Evolutionary conservation across 2,797 vertebrate species (phyloP).

Genomic region (Coendou prehensilis): DNA sequence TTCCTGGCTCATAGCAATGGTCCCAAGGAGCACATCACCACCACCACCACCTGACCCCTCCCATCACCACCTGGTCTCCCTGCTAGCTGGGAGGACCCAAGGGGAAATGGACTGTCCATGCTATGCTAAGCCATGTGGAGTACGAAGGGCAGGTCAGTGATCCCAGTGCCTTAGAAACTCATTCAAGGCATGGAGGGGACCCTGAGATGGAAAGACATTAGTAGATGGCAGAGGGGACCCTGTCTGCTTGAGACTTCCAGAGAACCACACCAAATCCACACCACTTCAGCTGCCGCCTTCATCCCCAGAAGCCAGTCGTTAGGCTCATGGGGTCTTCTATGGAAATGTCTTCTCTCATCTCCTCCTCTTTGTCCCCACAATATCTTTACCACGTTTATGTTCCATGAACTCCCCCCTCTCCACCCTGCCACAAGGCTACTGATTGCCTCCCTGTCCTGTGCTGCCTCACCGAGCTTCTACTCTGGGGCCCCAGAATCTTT

Average conservation of each 20-base stretch:
- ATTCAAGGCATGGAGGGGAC: not conserved
- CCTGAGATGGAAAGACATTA: not conserved
- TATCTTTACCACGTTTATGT: not conserved
- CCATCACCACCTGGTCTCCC: not conserved
- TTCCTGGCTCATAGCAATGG: too few species aligned
- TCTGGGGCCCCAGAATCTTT: not conserved
- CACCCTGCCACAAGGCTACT: not conserved
- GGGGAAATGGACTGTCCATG: not conserved
- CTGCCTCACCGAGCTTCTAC: not conserved
- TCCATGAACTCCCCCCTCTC: fast-evolving
- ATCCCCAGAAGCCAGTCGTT: too few species aligned
- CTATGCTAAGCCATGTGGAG: not conserved
- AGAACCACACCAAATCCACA: not conserved
- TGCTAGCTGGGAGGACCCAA: not conserved
- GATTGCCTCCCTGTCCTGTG: not conserved
- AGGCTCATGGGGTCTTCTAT: not conserved
- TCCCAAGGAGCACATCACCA: not conserved
- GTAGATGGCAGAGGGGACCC: not conserved
- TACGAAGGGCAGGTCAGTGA: not conserved
- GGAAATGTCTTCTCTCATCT: not conserved
- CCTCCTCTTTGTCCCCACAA: not conserved
- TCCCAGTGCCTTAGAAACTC: not conserved
- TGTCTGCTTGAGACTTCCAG: not conserved
- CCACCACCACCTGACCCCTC: not conserved
- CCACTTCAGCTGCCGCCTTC: not conserved